Base-by-base conservation (phyloP, 2,113 vertebrate genomes). In the Corydoras sp. region DNA sequence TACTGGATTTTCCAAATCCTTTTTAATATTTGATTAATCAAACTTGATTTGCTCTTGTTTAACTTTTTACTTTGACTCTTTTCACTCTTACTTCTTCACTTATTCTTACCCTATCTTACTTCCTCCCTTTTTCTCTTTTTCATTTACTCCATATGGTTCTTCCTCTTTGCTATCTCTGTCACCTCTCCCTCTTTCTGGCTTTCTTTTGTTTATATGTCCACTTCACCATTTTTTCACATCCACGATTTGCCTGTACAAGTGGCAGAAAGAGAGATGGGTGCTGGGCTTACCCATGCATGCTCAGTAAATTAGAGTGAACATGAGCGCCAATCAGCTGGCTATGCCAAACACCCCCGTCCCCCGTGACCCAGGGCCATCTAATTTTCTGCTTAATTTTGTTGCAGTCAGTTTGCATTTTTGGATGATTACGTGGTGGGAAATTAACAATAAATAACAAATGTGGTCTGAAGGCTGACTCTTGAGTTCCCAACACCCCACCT, bases 371-470 rank as follows among this genome's bases (percentile, higher is more conserved):
- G 92, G 97, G 95, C 95, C 96, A 97, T 94, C 96, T 98, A 96
- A 98, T 99, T 98, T 99, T 98, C 95, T 97, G 96, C 97, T 98
- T 99, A 99, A 99, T 99, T 98, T 98, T 99, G 95, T 93, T 91
- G 93, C 94, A 97, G 97, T 99, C 97, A 95, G 93, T 98, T 98
- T 98, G 95, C 94, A 96, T 99, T 98, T 91, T 98, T 94, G 93
- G 94, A 96, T 95, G 95, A 97, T 98, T 96, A 97, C 91, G 93
- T 94, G 90, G 92, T 92, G 91, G 93, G 92, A 97, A 98, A 98
- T 98, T 99, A 99, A 98, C 97, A 99, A 99, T 99, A 98, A 99
- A 99, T 99, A 99, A 99, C 95, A 99, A 98, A 99, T 98, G 96
- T 94, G 92, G 92, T 95, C 87, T 84, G 89, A 89, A 87, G 85